phyloP scores from a whole-genome alignment of 92 coral and sea anemone genomes.

The Meandrina meandrites region DNA sequence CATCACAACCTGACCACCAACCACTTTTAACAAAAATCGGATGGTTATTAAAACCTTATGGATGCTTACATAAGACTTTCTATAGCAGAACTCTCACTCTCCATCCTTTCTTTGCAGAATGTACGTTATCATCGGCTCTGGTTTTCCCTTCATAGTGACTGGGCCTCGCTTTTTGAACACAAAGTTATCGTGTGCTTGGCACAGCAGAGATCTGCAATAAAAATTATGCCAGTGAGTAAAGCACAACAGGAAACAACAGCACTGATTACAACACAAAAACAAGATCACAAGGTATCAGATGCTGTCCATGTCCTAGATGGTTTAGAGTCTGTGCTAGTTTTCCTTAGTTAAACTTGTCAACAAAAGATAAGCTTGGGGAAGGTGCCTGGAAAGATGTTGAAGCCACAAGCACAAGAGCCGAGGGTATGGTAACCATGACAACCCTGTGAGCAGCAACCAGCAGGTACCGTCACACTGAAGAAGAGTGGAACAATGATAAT shows the following conservation, averaged over 20 bases:
- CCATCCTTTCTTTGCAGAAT: conserved; percentile 55
- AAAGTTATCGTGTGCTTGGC: conserved; percentile 84
- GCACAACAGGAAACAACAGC: not conserved
- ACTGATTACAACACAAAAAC: not conserved
- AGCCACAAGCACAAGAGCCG: no score
- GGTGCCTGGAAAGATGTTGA: no score
- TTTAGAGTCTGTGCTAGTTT: no score
- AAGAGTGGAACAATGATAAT: no score
- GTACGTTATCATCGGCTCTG: conserved; percentile 92
- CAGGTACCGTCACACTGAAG: no score
- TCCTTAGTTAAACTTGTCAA: no score
- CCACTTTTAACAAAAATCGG: not conserved
- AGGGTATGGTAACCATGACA: no score
- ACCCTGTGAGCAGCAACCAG: no score
- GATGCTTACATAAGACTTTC: not conserved
- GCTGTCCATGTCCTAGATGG: no score
- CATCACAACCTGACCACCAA: no score
- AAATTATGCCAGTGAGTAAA: not conserved
- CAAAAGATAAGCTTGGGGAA: no score
- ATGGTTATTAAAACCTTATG: not conserved
- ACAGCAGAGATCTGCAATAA: conserved; percentile 75
- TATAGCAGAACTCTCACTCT: not conserved
- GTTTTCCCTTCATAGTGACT: conserved; percentile 94
- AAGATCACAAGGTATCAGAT: not conserved
- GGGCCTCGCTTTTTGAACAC: conserved; percentile 93